Evolutionary conservation across 2,113 vertebrate genomes (phyloP), one percentile per base, ranked within the genome.

Genomic region (Prunella fulvescens): DNA sequence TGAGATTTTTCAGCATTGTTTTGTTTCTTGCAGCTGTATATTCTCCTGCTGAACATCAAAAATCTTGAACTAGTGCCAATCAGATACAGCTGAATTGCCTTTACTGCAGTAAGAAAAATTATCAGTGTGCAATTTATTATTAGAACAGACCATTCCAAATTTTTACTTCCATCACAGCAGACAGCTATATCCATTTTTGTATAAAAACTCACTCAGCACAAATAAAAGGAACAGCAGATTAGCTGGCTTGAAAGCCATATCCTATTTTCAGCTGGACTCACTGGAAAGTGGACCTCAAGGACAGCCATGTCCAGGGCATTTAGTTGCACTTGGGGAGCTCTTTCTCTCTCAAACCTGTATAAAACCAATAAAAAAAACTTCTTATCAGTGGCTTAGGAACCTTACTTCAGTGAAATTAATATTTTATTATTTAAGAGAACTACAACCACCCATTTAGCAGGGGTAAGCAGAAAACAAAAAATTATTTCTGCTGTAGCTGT

Each of bases 51-150:
- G 80, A 92, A 85, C 9, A 3, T 90, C 73, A 78, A 69, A 92
- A 90, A 79, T 93, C 77, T 92, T 96, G 96, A 94, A 82, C 74
- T 45, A 66, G n/a, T 87, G 96, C 96, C 96, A 97, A 91, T 97
- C 94, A 96, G 96, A 96, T 95, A 94, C 37, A 96, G 80, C 78
- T 80, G 84, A 95, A 92, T 92, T 95, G 84, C 79, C 51, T 91
- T 78, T 80, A 86, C 93, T 73, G 84, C 54, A 78, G 77, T 60
- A 85, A 86, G 95, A 95, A 94, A 88, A 92, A 94, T 11, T 11
- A 92, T 93, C 91, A 81, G 82, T 35, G 3, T 77, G 85, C 80
- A 86, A 83, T 95, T 94, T 95, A 94, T 96, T 97, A 95, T 92
- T 96, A 95, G 91, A 97, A 88, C 39, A 78, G 40, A 66, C 40